phyloP scores from a whole-genome alignment of 2,888 invertebrate species.

The Chrysolina haemoptera region DNA sequence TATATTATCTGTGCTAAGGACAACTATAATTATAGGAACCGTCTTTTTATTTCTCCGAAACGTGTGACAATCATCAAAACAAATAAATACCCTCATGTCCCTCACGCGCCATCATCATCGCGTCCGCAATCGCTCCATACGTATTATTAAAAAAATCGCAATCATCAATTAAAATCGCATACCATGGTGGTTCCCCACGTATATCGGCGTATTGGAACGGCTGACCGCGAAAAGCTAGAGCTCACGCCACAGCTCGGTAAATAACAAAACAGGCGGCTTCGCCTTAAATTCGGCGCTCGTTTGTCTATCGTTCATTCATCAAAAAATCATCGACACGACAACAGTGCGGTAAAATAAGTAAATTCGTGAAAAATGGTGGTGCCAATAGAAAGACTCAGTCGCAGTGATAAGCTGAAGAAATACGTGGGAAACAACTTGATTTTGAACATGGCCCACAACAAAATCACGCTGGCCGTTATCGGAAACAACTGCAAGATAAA shows the following conservation, averaged over 20 bases:
- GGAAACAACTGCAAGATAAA: slow-evolving; percentile 53
- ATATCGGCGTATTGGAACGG: slow-evolving; percentile 36
- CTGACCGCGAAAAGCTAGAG: slow-evolving; percentile 41
- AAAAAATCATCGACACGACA: not conserved
- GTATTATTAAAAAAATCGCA: slow-evolving; percentile 27
- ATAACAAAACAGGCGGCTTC: slow-evolving; percentile 16
- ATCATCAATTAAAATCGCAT: slow-evolving; percentile 15
- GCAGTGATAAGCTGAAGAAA: slow-evolving; percentile 34
- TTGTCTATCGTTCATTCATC: slow-evolving; percentile 17
- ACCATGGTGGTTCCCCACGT: slow-evolving; percentile 35
- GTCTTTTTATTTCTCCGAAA: too few relatives aligned
- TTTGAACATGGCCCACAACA: slow-evolving; percentile 44
- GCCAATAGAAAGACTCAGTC: slow-evolving; percentile 37
- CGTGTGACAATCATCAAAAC: not conserved
- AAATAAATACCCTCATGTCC: slow-evolving; percentile 14
- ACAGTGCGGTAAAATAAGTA: too few relatives aligned
- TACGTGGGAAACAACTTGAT: slow-evolving; percentile 51
- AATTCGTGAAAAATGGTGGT: slow-evolving; percentile 40
- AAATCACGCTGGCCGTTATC: slow-evolving; percentile 37
- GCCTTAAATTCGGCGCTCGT: slow-evolving; percentile 29
- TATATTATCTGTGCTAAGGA: not conserved
- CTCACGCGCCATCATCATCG: not conserved
- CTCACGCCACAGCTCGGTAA: slow-evolving; percentile 18
- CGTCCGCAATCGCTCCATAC: not conserved
- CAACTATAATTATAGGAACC: too few relatives aligned